Base-by-base conservation (phyloP, 2,113 vertebrate genomes). In the Rousettus leschenaultii region DNA sequence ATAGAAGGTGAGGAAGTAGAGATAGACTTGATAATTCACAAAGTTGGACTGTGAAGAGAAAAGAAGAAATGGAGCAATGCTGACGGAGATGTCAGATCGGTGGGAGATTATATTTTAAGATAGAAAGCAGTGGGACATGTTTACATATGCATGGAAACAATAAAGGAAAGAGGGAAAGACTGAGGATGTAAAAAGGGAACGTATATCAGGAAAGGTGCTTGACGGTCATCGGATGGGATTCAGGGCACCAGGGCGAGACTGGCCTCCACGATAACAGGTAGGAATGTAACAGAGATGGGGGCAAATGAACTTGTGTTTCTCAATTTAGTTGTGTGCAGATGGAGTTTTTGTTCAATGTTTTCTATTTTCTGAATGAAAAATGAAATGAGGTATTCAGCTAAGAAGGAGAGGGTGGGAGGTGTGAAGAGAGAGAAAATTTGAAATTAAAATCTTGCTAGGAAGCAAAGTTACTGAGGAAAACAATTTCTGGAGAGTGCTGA, bases 311-410 rank as follows among this genome's bases (percentile, higher is more conserved):
- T 89, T 73, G 28, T 26, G 74, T 93, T 93, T 94, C 93, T 89
- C 40, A 73, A 96, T 97, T 97, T 97, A 97, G 88, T 88, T 66
- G 61, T 93, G 51, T 75, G 91, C 96, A 97, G 95, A 98, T 97
- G 94, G 94, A 86, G 93, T 94, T 97, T 97, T 96, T 89, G 95
- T 97, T 97, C 93, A 88, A 59, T 95, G 80, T 96, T 97, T 97
- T 95, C 95, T 96, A 96, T 96, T 96, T 97, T 97, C 97, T 98
- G 95, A 97, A 97, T 97, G 96, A 97, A 97, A 96, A 92, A 95
- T 88, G 71, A 96, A 96, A 82, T 95, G 91, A 94, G 73, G 85
- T 95, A 95, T 92, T 96, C 73, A 86, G 96, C 74, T 94, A 97
- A 97, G 91, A 96, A 96, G 91, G 94, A 96, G 77, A 96, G 85